phyloP scores from a whole-genome alignment of 2,888 invertebrate genomes.

The Zootermopsis nevadensis region DNA sequence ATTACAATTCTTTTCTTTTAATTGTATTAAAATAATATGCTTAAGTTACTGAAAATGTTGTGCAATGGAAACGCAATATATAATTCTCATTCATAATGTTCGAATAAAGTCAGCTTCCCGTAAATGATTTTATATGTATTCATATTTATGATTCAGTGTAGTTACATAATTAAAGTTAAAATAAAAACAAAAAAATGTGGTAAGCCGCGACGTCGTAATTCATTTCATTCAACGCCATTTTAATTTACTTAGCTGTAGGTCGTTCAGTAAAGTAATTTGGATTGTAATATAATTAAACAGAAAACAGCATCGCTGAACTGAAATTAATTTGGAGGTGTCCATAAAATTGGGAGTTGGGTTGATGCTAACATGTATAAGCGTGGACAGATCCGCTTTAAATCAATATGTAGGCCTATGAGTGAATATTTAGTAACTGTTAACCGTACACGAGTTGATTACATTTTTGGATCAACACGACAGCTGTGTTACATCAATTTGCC shows the following conservation, averaged over 20 bases:
- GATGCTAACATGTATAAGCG: background rate
- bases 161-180: no score
- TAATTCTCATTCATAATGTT: no score
- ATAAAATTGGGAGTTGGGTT: background rate
- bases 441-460: slow-evolving; percentile 22
- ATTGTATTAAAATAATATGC: no score
- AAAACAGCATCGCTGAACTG: background rate
- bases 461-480: slow-evolving; percentile 37
- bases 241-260: background rate
- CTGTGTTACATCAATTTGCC: background rate
- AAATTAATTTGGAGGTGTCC: slow-evolving; percentile 18
- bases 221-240: background rate
- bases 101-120: no score
- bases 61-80: no score
- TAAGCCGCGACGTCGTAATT: background rate
- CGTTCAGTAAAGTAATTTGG: slow-evolving; percentile 5
- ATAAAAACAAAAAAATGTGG: background rate
- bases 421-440: slow-evolving; percentile 13
- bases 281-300: background rate
- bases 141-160: no score
- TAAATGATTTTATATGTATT: no score
- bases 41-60: no score
- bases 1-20: no score
- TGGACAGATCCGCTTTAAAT: background rate
- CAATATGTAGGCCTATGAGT: background rate